A percentile compares a stretch with the other conserved stretches of the same genome.
These are phyloP conservation scores for Pediacus dermestoides DNA, from an alignment of 2,888 invertebrate genomes.

Conservation along the genomic window DNA sequence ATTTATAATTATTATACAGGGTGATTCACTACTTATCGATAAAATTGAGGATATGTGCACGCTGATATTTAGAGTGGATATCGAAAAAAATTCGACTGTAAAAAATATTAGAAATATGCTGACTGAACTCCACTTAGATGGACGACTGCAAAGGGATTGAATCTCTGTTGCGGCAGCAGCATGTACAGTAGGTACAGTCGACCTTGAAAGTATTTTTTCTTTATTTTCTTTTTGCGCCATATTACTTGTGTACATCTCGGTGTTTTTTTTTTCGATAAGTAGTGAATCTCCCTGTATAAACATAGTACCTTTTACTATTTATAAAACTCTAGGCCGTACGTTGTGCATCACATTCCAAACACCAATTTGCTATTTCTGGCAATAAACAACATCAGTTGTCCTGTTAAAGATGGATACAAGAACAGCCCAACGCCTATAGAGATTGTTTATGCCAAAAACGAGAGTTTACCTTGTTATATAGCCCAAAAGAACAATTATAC, in stretches of 20 bases:
- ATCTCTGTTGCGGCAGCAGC: no score
- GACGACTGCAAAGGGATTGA: no score
- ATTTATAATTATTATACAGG: slow-evolving; percentile 6
- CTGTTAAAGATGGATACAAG: slow-evolving; percentile 30
- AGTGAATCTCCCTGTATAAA: slow-evolving; percentile 2
- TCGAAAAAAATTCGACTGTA: background rate
- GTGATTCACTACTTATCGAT: no score
- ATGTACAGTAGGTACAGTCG: no score
- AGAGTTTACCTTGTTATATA: slow-evolving; percentile 43
- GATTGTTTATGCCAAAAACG: slow-evolving; percentile 37
- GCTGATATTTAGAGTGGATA: no score
- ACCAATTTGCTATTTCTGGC: slow-evolving; percentile 77
- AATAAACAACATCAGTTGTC: slow-evolving; percentile 53
- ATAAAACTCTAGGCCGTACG: slow-evolving; percentile 67
- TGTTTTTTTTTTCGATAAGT: no score
- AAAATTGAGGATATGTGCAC: no score
- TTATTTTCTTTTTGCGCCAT: no score
- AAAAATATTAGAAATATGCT: no score
- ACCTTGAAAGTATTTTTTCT: no score
- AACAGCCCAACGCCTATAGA: slow-evolving; percentile 41
- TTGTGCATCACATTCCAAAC: slow-evolving; percentile 68
- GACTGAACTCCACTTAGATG: no score
- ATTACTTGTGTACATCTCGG: no score
- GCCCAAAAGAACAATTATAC: slow-evolving; percentile 45
- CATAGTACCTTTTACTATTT: slow-evolving; percentile 19